Base-by-base conservation (phyloP, 2,113 vertebrate species). In the Arenaria interpres region DNA sequence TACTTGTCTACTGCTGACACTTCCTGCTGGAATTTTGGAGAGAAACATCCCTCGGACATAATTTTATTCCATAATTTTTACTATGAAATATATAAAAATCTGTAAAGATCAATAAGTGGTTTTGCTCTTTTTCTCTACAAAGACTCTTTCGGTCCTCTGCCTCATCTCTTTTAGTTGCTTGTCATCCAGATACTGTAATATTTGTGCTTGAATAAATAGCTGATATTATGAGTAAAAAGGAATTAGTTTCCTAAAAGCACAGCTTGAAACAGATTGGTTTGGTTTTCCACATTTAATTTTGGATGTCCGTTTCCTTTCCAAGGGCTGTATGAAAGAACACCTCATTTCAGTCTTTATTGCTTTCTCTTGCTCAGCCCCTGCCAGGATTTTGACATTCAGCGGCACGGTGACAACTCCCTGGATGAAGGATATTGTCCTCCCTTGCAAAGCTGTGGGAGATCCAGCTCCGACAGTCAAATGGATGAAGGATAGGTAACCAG, bases 401-500 rank as follows among this genome's bases (percentile, higher is more conserved):
- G 99, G 99, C 30, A 99, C 99, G 0, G 99, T 99, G 66, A 99
- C 99, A 10, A 99, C 99, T 2, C 99, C 99, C 1, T 99, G 99
- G 99, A 99, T 99, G 99, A 99, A 99, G 75, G 99, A 99, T 94
- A 99, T 99, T 10, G 98, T 99, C 72, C 97, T 99, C 30, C 99
- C 99, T 9, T 99, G 99, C 96, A 99, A 99, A 94, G 99, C 99
- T 0, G 99, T 99, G 15, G 99, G 99, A 57, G 99, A 99, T 78
- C 99, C 99, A 24, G 98, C 98, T 53, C 99, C 99, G 3, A 99
- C 99, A 50, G 98, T 99, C 83, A 99, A 99, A 93, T 99, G 99
- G 99, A 99, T 99, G 97, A 99, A 99, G 96, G 99, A 99, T 98
- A 99, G 99, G 99, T 99, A 98, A 99, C 97, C 98, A 98, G 98